phyloP scores from a whole-genome alignment of 2,797 vertebrate species.

The Propithecus deckenii region DNA sequence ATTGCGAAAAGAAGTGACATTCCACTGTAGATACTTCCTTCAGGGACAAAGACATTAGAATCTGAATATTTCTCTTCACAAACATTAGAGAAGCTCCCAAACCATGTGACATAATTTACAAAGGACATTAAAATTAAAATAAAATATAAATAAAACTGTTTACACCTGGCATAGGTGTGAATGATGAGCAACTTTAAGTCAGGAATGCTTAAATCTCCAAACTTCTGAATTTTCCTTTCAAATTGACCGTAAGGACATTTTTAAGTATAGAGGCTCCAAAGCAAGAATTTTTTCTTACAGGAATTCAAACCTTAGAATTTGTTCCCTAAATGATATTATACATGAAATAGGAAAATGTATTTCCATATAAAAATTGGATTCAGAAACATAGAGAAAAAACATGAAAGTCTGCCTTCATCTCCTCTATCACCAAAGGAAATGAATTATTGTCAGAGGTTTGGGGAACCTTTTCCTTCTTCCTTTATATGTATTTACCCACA shows the following conservation, averaged over 20 bases:
- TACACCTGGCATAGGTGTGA: neutral
- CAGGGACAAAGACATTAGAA: neutral
- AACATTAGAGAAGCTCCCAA: neutral
- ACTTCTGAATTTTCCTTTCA: neutral
- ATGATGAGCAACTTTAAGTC: neutral
- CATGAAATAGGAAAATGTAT: neutral
- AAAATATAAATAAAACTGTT: neutral
- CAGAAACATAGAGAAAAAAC: neutral
- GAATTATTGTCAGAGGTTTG: neutral
- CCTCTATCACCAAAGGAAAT: neutral
- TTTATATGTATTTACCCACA: neutral
- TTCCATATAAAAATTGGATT: neutral
- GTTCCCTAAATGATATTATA: neutral
- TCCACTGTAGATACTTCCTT: neutral
- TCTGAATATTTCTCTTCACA: neutral
- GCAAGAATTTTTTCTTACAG: neutral
- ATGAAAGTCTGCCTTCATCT: neutral
- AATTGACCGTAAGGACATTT: neutral
- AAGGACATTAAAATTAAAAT: neutral
- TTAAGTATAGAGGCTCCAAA: neutral
- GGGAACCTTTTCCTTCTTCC: neutral
- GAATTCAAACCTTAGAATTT: neutral
- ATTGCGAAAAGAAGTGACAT: neutral
- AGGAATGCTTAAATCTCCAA: neutral
- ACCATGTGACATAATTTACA: neutral